Conservation (phyloP, 2,113 vertebrate genomes). For the Microcebus griseorufus region DNA sequence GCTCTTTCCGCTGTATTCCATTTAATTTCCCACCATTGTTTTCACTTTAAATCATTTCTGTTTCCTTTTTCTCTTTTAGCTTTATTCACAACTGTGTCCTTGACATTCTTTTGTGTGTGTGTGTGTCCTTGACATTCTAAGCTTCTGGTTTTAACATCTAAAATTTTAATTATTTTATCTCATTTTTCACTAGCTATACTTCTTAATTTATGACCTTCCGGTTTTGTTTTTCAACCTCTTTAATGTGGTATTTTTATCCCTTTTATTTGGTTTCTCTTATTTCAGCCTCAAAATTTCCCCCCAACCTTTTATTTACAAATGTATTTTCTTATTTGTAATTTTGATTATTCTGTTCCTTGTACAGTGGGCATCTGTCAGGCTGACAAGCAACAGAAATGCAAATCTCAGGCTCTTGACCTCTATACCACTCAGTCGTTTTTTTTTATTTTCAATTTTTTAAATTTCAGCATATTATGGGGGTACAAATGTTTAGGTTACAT, state of each 20-base stretch:
- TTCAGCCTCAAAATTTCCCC: neutral
- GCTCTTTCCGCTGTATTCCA: neutral
- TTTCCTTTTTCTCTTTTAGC: neutral
- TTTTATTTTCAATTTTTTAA: too few relatives aligned
- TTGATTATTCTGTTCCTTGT: neutral
- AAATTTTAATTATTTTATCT: neutral
- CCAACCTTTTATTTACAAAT: neutral
- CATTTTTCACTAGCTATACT: neutral
- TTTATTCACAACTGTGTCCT: neutral
- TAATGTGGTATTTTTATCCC: constrained; percentile 5
- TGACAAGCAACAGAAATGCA: neutral
- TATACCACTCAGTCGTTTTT: neutral
- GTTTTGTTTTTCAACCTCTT: constrained; percentile 26
- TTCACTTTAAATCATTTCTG: neutral
- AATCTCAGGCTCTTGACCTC: neutral
- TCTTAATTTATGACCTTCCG: neutral
- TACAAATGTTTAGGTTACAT: too few relatives aligned
- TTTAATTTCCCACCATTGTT: neutral
- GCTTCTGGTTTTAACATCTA: constrained; percentile 12
- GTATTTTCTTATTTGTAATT: constrained; percentile 18
- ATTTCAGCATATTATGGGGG: too few relatives aligned
- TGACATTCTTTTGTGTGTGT: neutral
- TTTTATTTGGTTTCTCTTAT: constrained; percentile 37
- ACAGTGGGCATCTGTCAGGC: neutral
- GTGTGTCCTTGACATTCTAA: neutral